phyloP scores from a whole-genome alignment of 2,888 invertebrate genomes.

The Aphodius granarius region DNA sequence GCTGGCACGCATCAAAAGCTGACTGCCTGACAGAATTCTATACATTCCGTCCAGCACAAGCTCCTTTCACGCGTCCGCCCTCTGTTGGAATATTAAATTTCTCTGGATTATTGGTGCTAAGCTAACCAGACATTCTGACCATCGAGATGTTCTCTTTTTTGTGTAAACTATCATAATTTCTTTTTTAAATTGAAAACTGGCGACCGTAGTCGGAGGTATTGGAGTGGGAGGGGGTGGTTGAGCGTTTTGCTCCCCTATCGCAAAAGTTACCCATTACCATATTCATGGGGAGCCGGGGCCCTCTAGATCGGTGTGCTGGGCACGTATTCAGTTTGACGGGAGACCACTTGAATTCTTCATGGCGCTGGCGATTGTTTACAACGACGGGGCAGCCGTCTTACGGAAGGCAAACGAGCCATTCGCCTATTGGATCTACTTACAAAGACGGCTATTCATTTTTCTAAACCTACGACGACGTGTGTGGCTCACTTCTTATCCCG shows the following conservation, averaged over 20 bases:
- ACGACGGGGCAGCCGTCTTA: neutral
- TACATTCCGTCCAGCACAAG: neutral
- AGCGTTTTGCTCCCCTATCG: conserved; percentile 29
- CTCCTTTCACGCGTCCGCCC: conserved; percentile 31
- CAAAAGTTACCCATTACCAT: conserved; percentile 41
- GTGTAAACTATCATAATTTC: no score
- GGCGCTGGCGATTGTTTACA: conserved; percentile 40
- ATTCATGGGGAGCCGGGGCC: conserved; percentile 43
- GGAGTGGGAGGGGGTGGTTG: no score
- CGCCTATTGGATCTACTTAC: conserved; percentile 11
- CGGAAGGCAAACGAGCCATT: neutral
- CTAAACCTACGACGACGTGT: neutral
- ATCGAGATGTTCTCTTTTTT: no score
- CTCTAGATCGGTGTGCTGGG: conserved; percentile 38
- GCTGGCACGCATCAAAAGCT: neutral
- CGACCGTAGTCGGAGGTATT: no score
- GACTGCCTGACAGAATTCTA: neutral
- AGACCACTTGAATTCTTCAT: conserved; percentile 44
- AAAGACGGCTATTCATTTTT: conserved; percentile 18
- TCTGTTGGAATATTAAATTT: conserved; percentile 32
- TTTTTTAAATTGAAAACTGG: no score
- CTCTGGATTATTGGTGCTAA: no score
- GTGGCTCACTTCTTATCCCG: neutral
- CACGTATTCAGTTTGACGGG: conserved; percentile 46
- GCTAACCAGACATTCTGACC: no score